Evolutionary conservation across 2,797 vertebrate genomes (phyloP), one percentile per base, ranked within the genome.

Genomic region (Centropyge bicolor): DNA sequence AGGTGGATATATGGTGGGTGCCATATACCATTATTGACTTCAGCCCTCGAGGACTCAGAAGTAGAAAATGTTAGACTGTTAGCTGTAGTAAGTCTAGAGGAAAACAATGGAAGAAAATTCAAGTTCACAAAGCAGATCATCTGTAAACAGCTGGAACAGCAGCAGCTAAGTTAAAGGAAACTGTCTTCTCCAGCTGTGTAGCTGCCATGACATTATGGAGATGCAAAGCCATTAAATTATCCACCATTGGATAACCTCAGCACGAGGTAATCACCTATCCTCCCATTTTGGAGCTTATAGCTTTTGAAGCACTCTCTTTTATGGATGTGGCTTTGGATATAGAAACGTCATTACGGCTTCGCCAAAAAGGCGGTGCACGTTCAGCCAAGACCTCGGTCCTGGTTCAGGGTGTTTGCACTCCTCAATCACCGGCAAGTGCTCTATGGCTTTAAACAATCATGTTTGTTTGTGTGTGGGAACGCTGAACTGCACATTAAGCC

Each of bases 1-100:
- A 83, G 89, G 84, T 82, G 96, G 94, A 84, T 91, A 90, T 87
- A 93, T 94, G 81, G 98, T 99, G 93, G 91, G 96, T 93, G 78
- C 38, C 60, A 62, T 40, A 45, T 77, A 78, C 45, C 41, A 43
- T 51, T 45, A 72, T 10, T 63, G 10, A 16, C 24, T 64, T 70
- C 24, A 38, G 35, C 20, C 48, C 12, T 65, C 0, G 11, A 83
- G 12, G 51, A 20, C 9, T 9, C 20, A 71, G 45, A 68, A 54
- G 16, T 40, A 35, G n/a, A 78, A 82, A 24, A 10, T 16, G 49
- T n/a, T 19, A 35, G 12, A 54, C 51, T 12, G 11, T 9, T 10
- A 24, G 2, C 22, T 22, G 51, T 19, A 19, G 40, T 65, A 48
- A 24, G 12, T 61, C 46, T 46, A 9, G 17, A 73, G 35, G 0